A percentile compares a stretch with the other conserved stretches of the same genome.
These are phyloP conservation scores for Stylophora pistillata DNA, from an alignment of 64 coral and sea anemone genomes.

Conservation along the genomic window DNA sequence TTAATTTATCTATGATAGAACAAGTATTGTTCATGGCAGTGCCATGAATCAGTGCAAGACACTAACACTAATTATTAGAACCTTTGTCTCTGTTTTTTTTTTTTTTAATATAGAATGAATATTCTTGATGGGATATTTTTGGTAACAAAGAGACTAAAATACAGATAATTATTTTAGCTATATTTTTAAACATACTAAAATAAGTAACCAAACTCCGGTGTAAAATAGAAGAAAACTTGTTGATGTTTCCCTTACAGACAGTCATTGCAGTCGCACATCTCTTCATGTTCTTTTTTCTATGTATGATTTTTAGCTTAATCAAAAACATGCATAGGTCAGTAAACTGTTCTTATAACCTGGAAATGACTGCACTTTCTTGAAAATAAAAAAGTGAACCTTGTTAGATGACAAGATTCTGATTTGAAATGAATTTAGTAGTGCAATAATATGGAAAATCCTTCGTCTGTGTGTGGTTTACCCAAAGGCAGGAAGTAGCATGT, in stretches of 20 bases:
- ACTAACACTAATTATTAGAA: neutral
- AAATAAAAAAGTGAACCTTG: neutral
- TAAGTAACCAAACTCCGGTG: slow-evolving; percentile 1
- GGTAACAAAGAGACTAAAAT: slow-evolving; percentile 17
- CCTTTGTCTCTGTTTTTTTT: neutral
- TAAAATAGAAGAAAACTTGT: slow-evolving; percentile 25
- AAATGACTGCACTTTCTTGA: neutral
- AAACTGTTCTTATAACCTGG: neutral
- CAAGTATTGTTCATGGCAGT: neutral
- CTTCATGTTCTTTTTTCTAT: slow-evolving; percentile 11
- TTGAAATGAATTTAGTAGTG: too few relatives aligned
- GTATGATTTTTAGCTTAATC: neutral
- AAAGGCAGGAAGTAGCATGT: too few relatives aligned
- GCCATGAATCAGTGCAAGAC: neutral
- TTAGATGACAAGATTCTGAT: neutral
- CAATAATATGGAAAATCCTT: too few relatives aligned
- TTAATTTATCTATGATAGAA: neutral
- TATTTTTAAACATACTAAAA: slow-evolving; percentile 39
- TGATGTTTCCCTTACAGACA: slow-evolving; percentile 11
- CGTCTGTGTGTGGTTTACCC: too few relatives aligned
- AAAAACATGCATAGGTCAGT: neutral
- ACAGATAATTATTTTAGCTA: slow-evolving; percentile 58
- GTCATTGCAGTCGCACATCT: neutral
- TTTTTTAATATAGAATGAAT: slow-evolving; percentile 3
- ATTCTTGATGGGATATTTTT: neutral